Conservation (phyloP, 2,888 invertebrate genomes). For the Xestia rhomboidea region DNA sequence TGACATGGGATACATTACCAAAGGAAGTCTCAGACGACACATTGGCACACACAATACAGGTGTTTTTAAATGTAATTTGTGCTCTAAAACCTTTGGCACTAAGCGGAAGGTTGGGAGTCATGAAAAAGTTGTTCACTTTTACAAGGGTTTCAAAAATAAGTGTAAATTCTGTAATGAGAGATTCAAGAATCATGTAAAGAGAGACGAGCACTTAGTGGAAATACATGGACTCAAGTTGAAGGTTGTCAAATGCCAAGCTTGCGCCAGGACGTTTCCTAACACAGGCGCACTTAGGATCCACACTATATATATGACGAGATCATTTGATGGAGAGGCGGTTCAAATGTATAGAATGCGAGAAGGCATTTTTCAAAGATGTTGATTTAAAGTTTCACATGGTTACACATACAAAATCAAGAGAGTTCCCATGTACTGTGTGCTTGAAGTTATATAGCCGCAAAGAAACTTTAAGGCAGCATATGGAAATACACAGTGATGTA, state of each 20-base stretch:
- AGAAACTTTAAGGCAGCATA: conserved; percentile 70
- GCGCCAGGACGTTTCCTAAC: conserved; percentile 83
- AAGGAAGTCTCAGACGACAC: conserved; percentile 3
- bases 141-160: not conserved
- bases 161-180: conserved; percentile 51
- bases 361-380: conserved; percentile 52
- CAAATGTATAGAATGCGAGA: conserved; percentile 60
- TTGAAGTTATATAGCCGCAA: conserved; percentile 72
- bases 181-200: conserved; percentile 65
- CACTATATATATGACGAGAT: conserved; percentile 77
- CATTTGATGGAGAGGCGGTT: conserved; percentile 70
- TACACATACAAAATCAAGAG: conserved; percentile 69
- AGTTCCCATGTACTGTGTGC: conserved; percentile 80
- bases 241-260: conserved; percentile 64
- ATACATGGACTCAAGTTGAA: conserved; percentile 63
- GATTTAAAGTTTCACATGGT: conserved; percentile 78
- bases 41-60: not conserved
- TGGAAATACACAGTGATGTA: conserved; percentile 72
- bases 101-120: not conserved
- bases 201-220: conserved; percentile 63
- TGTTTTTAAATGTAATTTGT: conserved; percentile 16
- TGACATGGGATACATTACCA: conserved; percentile 20
- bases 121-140: not conserved
- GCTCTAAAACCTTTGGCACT: conserved; percentile 17
- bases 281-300: conserved; percentile 85